These are phyloP conservation scores for Acanthaster planci DNA, from an alignment of 35 echinoderm and acorn worm species.

Conservation along the genomic window DNA sequence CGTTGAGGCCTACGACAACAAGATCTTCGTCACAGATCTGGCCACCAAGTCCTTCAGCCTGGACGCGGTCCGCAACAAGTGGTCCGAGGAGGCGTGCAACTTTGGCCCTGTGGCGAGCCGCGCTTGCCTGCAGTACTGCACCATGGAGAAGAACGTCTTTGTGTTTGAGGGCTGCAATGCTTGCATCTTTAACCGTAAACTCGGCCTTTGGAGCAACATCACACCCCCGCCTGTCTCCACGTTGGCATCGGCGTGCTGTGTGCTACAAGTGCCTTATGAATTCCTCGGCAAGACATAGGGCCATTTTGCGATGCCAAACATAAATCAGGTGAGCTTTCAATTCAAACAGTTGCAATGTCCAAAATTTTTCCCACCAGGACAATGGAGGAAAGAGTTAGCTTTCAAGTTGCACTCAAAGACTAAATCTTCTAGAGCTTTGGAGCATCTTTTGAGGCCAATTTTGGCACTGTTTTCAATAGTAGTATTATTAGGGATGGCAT, in stretches of 20 bases:
- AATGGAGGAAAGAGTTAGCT: too few relatives aligned
- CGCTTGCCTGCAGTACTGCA: conserved; percentile 93
- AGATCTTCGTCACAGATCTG: conserved; percentile 93
- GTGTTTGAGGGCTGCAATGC: conserved; percentile 97
- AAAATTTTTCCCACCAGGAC: too few relatives aligned
- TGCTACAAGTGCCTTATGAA: conserved; percentile 97
- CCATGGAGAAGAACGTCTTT: conserved; percentile 85
- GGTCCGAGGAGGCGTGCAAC: conserved; percentile 65
- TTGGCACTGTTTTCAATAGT: too few relatives aligned
- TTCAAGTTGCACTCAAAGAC: too few relatives aligned
- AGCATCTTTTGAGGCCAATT: too few relatives aligned
- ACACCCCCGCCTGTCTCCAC: conserved; percentile 89
- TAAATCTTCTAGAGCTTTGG: too few relatives aligned
- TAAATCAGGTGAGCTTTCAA: too few relatives aligned
- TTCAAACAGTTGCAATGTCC: too few relatives aligned
- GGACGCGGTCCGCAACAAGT: conserved; percentile 66
- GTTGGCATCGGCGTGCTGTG: conserved; percentile 88
- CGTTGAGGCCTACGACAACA: conserved; percentile 78
- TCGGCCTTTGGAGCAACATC: conserved; percentile 93
- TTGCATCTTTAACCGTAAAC: conserved; percentile 89
- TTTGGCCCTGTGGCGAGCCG: conserved; percentile 72
- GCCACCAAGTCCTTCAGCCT: conserved; percentile 78
- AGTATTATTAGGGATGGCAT: too few relatives aligned
- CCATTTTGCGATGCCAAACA: too few relatives aligned
- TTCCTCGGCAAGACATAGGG: conserved; percentile 64